Percentiles rank a stretch among this genome's conserved stretches.
Conservation (phyloP, 2,113 vertebrate species). For the Empidonax traillii region DNA sequence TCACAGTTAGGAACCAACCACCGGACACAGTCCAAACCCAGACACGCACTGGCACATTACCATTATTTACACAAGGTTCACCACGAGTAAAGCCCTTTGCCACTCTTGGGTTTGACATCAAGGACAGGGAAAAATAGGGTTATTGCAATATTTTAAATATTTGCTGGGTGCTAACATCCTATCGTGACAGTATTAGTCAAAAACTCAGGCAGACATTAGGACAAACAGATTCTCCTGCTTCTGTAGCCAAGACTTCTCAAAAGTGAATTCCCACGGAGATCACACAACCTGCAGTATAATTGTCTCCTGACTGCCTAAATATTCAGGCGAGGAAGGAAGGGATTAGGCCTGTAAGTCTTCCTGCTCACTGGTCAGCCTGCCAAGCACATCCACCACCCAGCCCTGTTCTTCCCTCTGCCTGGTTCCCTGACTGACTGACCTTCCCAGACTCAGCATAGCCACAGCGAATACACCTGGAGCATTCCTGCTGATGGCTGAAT, state of each 20-base stretch:
- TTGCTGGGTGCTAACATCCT: not conserved
- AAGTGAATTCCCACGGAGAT: not conserved
- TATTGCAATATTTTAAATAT: not conserved
- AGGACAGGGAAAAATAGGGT: not conserved
- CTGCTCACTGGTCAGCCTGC: not conserved
- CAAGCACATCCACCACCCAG: not conserved
- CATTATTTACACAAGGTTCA: not conserved
- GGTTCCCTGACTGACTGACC: not conserved
- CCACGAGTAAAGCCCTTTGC: not conserved
- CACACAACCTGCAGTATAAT: not conserved
- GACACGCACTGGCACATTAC: not conserved
- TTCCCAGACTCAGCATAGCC: not conserved
- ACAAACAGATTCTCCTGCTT: not conserved
- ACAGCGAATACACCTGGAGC: not conserved
- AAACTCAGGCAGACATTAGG: not conserved
- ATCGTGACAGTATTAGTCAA: not conserved
- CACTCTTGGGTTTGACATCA: not conserved
- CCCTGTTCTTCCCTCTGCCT: not conserved
- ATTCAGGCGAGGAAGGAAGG: not conserved
- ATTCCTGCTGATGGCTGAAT: not conserved
- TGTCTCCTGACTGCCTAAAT: not conserved
- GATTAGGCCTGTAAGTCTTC: not conserved
- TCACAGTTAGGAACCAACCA: not conserved
- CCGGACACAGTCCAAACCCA: slow-evolving; percentile 1
- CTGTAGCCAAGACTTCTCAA: not conserved